Evolutionary conservation across 2,888 invertebrate genomes (phyloP), one percentile per base, ranked within the genome.

Genomic region (Tipula unca): DNA sequence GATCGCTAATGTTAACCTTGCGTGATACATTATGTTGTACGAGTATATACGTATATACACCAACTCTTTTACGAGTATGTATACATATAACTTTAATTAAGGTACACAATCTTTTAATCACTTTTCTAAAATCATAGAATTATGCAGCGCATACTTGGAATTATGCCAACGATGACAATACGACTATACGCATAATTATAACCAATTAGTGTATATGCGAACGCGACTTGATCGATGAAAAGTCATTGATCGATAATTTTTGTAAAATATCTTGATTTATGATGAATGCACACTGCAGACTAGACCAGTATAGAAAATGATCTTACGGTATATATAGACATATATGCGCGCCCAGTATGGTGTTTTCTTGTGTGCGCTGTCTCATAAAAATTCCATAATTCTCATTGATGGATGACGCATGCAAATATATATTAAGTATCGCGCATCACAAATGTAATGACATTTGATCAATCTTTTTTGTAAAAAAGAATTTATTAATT

Each of bases 321-420:
- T 32, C 32, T 32, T 32, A 6, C n/a, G n/a, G n/a, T n/a, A n/a
- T n/a, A n/a, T n/a, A n/a, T n/a, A n/a, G n/a, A n/a, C n/a, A n/a
- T n/a, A n/a, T n/a, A n/a, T n/a, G 10, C 3, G 10, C 25, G 69
- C 69, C 1, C 25, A 69, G 69, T 69, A 69, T 69, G 69, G 6
- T 17, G 48, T 6, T 13, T 17, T 17, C 17, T 17, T n/a, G 17
- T 5, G 17, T 17, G 17, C n/a, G 25, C 69, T 69, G 69, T 69
- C 69, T 69, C 69, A 69, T 69, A 69, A 69, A 69, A 69, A 69
- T 25, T 69, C 25, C 69, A 69, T 69, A 69, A 25, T 10, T 69
- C 69, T 69, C n/a, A 69, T 69, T 69, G 69, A 69, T 69, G 69
- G 69, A 69, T 69, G 69, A 69, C 69, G n/a, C n/a, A 69, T 69